These are phyloP conservation scores for Sarcoramphus papa DNA, from an alignment of 2,797 vertebrate genomes.

Conservation along the genomic window DNA sequence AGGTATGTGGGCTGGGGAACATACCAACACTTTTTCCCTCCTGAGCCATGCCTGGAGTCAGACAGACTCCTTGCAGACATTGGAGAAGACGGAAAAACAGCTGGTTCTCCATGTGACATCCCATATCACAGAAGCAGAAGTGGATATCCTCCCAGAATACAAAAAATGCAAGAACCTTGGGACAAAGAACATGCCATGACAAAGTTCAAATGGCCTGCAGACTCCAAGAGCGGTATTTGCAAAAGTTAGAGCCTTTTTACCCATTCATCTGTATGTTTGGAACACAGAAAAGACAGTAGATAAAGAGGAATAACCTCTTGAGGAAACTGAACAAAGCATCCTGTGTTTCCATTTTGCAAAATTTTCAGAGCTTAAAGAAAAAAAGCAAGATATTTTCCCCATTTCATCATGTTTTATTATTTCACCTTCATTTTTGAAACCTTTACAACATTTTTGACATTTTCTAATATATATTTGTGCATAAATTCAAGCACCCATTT, in stretches of 20 bases:
- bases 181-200: not conserved
- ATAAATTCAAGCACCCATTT: conserved; percentile 45
- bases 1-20: not conserved
- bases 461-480: not conserved
- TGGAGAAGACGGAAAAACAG: not conserved
- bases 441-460: conserved; percentile 18
- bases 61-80: not conserved
- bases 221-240: not conserved
- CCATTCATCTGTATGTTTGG: not conserved
- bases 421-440: conserved; percentile 44
- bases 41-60: not conserved
- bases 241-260: not conserved
- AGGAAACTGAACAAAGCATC: not conserved
- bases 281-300: not conserved
- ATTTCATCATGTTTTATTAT: conserved; percentile 23
- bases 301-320: not conserved
- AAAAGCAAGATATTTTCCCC: not conserved
- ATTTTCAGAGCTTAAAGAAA: not conserved
- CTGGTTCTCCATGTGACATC: not conserved
- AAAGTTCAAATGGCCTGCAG: not conserved
- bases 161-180: not conserved
- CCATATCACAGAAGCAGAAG: not conserved
- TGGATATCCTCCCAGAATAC: not conserved
- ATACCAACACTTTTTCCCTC: not conserved
- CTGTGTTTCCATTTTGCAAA: not conserved